Percentiles rank a stretch among this genome's conserved stretches.
Conservation (phyloP, 2,888 invertebrate species). For the Agapetus fuscipes region DNA sequence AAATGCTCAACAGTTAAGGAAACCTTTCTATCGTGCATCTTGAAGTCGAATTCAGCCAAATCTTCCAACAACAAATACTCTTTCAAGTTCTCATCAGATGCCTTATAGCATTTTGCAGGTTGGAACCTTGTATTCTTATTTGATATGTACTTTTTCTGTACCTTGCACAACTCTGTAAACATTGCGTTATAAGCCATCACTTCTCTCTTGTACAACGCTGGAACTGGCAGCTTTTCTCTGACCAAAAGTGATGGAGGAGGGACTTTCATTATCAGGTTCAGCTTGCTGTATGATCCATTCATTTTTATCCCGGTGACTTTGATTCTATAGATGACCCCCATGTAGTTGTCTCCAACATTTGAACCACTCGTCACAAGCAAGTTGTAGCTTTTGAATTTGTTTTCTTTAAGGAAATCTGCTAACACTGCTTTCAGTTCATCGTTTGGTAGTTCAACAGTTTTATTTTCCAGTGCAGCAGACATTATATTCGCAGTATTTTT, state of each 20-base stretch:
- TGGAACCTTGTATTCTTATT: constrained; percentile 5
- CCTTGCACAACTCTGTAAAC: constrained; percentile 4
- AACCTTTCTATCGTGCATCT: constrained; percentile 3
- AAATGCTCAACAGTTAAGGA: constrained; percentile 8
- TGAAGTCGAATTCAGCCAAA: constrained; percentile 6
- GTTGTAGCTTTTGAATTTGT: constrained; percentile 4
- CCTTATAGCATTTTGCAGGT: constrained; percentile 8
- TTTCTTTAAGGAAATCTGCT: constrained; percentile 4
- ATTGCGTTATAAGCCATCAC: constrained; percentile 10
- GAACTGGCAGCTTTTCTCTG: constrained; percentile 10
- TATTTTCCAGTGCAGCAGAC: no score
- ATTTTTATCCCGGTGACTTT: constrained; percentile 3
- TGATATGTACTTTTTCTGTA: constrained; percentile 6
- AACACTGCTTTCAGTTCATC: constrained; percentile 1
- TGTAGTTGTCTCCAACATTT: constrained; percentile 13
- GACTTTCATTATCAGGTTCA: constrained; percentile 8
- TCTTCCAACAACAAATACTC: constrained; percentile 15
- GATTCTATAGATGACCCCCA: constrained; percentile 10
- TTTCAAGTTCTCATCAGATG: constrained; percentile 3
- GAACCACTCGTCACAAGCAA: constrained; percentile 1
- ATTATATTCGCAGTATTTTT: no score
- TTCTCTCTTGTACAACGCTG: constrained; percentile 10
- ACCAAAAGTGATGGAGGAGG: constrained; percentile 1
- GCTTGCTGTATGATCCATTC: background rate
- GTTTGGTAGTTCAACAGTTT: constrained; percentile 4